These are phyloP conservation scores for Drosophila mimica DNA, from an alignment of 2,888 invertebrate genomes.

Conservation along the genomic window DNA sequence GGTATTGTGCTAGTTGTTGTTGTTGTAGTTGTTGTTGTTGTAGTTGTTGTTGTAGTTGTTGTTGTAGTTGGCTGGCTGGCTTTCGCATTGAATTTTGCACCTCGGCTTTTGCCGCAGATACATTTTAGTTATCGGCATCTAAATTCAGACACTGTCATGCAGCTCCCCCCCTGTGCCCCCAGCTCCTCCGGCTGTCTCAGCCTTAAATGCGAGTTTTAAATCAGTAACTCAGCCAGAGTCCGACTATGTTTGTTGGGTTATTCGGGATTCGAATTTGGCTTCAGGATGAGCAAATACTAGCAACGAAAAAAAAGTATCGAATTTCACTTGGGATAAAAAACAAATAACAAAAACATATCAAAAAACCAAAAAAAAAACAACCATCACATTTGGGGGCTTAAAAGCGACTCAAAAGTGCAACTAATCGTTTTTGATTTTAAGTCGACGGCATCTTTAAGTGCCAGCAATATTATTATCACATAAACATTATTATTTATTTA, in stretches of 20 bases:
- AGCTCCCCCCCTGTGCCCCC: conserved; percentile 29
- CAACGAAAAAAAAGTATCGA: conserved; percentile 67
- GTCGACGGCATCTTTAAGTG: conserved; percentile 41
- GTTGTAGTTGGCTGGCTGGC: conserved; percentile 39
- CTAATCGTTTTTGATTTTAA: conserved; percentile 51
- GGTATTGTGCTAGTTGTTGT: conserved; percentile 50
- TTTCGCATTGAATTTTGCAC: conserved; percentile 79
- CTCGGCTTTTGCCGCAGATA: conserved; percentile 73
- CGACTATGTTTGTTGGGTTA: conserved; percentile 29
- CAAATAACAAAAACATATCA: conserved; percentile 8
- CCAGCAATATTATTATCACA: conserved; percentile 12
- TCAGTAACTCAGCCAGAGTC: conserved; percentile 7
- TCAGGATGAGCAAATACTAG: conserved; percentile 37
- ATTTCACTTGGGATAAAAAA: conserved; percentile 49
- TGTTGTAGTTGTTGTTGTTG: conserved; percentile 52
- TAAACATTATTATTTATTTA: not conserved
- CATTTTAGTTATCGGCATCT: conserved; percentile 80
- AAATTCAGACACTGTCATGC: conserved; percentile 72
- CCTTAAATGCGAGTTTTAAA: conserved; percentile 22
- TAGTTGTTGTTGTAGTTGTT: conserved; percentile 32
- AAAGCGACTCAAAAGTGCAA: conserved; percentile 24
- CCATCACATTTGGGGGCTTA: not conserved
- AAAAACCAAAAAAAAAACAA: conserved; percentile 8
- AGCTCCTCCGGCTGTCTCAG: not conserved
- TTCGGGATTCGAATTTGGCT: conserved; percentile 12